Evolutionary conservation across 2,888 invertebrate species (phyloP).

Genomic region (Lasioglossum figueresi): DNA sequence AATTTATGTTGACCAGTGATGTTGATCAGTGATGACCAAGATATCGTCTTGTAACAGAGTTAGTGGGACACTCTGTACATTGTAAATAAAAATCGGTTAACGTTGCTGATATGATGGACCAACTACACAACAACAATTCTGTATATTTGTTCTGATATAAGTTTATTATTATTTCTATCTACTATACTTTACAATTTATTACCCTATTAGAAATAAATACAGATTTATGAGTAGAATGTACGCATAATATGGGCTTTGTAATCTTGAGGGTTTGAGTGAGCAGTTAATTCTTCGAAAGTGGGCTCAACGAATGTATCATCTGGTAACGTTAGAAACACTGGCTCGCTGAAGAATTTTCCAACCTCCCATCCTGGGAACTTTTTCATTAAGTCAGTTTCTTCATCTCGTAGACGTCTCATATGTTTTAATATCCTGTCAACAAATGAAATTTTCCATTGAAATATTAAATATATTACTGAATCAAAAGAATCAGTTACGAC

Average conservation of each 20-base stretch:
- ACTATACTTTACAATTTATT: slow-evolving; percentile 10
- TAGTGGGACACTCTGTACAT: too few relatives aligned
- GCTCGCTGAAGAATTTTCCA: slow-evolving; percentile 95
- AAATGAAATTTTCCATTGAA: slow-evolving; percentile 22
- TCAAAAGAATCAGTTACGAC: not conserved
- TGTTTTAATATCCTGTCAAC: slow-evolving; percentile 88
- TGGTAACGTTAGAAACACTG: slow-evolving; percentile 86
- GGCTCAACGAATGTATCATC: not conserved
- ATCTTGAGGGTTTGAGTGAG: rapidly evolving
- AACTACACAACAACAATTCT: not conserved
- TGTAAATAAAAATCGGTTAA: not conserved
- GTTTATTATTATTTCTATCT: slow-evolving; percentile 15
- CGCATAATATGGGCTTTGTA: rapidly evolving
- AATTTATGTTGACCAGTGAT: too few relatives aligned
- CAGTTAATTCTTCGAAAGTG: rapidly evolving
- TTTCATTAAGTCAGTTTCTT: slow-evolving; percentile 94
- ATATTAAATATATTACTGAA: not conserved
- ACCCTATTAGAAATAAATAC: not conserved
- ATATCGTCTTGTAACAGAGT: too few relatives aligned
- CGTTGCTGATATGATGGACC: not conserved
- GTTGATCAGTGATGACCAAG: too few relatives aligned
- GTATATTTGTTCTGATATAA: not conserved
- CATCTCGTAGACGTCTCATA: slow-evolving; percentile 91
- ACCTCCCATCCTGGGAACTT: slow-evolving; percentile 96
- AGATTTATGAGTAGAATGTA: not conserved